Evolutionary conservation across 2,888 invertebrate genomes (phyloP), one percentile per base, ranked within the genome.

Genomic region (Tetragonisca angustula): DNA sequence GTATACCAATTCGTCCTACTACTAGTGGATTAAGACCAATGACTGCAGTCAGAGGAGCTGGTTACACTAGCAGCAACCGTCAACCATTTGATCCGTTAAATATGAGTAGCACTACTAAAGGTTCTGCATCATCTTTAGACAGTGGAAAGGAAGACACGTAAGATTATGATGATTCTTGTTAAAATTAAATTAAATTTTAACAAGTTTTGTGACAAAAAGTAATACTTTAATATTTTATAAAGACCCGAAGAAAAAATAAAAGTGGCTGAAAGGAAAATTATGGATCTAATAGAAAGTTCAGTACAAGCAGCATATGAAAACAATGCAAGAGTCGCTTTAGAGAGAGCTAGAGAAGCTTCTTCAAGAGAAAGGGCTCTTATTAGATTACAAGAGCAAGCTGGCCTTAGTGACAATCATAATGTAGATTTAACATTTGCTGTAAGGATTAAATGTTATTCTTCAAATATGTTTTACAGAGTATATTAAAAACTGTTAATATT

Each of bases 261-360:
- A 91, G 96, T 97, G 90, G 96, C 99, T 93, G 99, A 99, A 94
- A 96, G 96, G 6, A 97, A 97, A 93, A 98, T 99, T 86, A 97
- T 98, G 95, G 96, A 97, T 72, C 95, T 99, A 74, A 96, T 99
- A 56, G 99, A 99, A 93, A 98, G 98, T 88, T 98, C 99, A 0
- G 98, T 98, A 89, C 94, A 97, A 82, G 96, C 97, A 4, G 96
- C 96, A 85, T 95, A 95, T 84, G 95, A 96, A 79, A 96, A 96
- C 70, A 96, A 97, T 87, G 94, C 95, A 80, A 95, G 96, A 89
- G 94, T 96, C 88, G 97, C 98, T 0, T 94, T 99, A 69, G 97
- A 98, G 76, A 98, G 99, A 94, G 99, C 99, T 0, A 99, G 99
- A 94, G 99, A 99, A 94, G 99, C 99, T 0, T 98, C 99, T 0